Evolutionary conservation across 2,113 vertebrate genomes (phyloP).

Genomic region (Pteruthius melanotis): DNA sequence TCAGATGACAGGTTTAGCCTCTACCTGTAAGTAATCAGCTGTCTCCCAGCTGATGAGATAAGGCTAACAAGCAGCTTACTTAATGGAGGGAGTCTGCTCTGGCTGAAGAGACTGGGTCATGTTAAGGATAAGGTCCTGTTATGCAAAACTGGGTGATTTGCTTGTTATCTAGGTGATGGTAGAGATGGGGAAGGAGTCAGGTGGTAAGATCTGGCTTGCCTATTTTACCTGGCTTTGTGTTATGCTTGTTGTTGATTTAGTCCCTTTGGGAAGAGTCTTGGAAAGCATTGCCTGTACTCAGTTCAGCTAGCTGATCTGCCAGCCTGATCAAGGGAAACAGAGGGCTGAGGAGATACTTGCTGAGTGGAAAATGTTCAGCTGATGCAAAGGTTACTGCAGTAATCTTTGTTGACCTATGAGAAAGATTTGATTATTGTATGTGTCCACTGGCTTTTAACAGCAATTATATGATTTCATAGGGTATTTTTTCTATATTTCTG

Average conservation of each 20-base stretch:
- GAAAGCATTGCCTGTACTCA: background rate
- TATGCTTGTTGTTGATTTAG: background rate
- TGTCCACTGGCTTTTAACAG: background rate
- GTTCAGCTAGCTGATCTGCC: background rate
- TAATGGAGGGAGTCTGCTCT: background rate
- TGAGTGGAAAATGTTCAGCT: background rate
- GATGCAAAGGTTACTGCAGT: background rate
- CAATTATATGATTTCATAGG: background rate
- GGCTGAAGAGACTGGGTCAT: background rate
- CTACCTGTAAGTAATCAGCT: conserved; percentile 42
- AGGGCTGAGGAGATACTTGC: background rate
- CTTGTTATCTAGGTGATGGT: background rate
- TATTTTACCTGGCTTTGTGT: background rate
- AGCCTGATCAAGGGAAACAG: background rate
- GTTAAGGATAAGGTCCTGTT: background rate
- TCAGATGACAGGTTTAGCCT: background rate
- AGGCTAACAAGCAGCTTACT: conserved; percentile 61
- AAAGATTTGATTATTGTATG: background rate
- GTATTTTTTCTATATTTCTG: background rate
- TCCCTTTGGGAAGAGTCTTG: background rate
- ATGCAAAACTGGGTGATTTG: background rate
- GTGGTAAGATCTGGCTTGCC: background rate
- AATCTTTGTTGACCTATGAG: background rate
- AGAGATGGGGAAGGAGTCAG: background rate
- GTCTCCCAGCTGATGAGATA: conserved; percentile 36